phyloP scores from a whole-genome alignment of 2,888 invertebrate genomes.

The Prosopocoilus inquinatus region DNA sequence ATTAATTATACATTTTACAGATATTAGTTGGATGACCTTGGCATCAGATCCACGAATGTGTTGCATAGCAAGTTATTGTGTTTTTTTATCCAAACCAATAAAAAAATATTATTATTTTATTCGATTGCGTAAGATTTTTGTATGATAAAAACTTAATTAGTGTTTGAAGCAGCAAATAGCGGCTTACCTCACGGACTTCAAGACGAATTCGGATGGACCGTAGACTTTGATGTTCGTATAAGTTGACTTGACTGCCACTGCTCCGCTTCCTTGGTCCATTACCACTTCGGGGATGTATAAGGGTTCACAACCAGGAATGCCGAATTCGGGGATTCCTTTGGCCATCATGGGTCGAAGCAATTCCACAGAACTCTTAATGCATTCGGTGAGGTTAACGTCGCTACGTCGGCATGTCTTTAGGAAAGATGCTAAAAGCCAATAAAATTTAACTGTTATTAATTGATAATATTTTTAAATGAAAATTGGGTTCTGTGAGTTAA shows the following conservation, averaged over 20 bases:
- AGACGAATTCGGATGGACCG: slow-evolving; percentile 61
- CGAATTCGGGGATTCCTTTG: slow-evolving; percentile 60
- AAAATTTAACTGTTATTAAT: neutral
- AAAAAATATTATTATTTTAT: too few relatives aligned
- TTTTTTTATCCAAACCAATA: too few relatives aligned
- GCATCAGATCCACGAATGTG: too few relatives aligned
- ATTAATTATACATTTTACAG: too few relatives aligned
- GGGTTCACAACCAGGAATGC: slow-evolving; percentile 66
- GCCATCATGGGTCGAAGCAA: slow-evolving; percentile 59
- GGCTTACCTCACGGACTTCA: slow-evolving; percentile 61
- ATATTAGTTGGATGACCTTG: too few relatives aligned
- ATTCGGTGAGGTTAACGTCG: slow-evolving; percentile 55
- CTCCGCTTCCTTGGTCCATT: slow-evolving; percentile 61
- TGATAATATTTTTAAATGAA: too few relatives aligned
- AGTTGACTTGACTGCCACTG: slow-evolving; percentile 59
- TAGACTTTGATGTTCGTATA: slow-evolving; percentile 61
- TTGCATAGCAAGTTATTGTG: too few relatives aligned
- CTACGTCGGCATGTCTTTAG: slow-evolving; percentile 63
- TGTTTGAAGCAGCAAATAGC: neutral
- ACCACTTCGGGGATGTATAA: slow-evolving; percentile 60
- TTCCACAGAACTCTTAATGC: slow-evolving; percentile 63
- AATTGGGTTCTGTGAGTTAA: too few relatives aligned
- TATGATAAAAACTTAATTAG: too few relatives aligned
- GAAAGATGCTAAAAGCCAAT: slow-evolving; percentile 55
- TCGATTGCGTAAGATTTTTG: too few relatives aligned